Evolutionary conservation across 2,888 invertebrate species (phyloP).

Genomic region (Lathronympha strigana): DNA sequence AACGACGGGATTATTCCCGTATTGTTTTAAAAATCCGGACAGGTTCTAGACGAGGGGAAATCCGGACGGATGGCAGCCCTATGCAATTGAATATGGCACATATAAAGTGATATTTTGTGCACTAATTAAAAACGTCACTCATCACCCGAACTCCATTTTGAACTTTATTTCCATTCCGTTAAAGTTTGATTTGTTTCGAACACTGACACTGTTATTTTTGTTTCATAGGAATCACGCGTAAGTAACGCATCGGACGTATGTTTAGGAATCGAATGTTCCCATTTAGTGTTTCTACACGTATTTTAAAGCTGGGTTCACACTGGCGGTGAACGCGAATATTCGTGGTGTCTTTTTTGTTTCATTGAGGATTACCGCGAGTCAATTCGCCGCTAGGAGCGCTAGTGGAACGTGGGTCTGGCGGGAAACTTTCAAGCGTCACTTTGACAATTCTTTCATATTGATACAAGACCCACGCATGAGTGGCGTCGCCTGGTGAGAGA

Average conservation of each 20-base stretch:
- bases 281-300: conserved; percentile 59
- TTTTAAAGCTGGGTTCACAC: conserved; percentile 43
- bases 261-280: conserved; percentile 69
- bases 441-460: no score
- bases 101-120: background rate
- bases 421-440: no score
- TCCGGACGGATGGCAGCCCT: no score
- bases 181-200: conserved; percentile 57
- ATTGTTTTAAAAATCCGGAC: no score
- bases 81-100: background rate
- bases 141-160: background rate
- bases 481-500: no score
- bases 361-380: no score
- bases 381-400: no score
- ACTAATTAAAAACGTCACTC: background rate
- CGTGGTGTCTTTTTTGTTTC: background rate
- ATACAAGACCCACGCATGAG: no score
- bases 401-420: no score
- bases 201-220: conserved; percentile 77
- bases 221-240: conserved; percentile 85
- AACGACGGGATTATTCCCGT: no score
- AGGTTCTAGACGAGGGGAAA: no score
- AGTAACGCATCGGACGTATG: conserved; percentile 73
- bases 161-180: conserved; percentile 49
- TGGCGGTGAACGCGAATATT: background rate